Base-by-base conservation (phyloP, 2,113 vertebrate species). In the Choloepus hoffmanni region DNA sequence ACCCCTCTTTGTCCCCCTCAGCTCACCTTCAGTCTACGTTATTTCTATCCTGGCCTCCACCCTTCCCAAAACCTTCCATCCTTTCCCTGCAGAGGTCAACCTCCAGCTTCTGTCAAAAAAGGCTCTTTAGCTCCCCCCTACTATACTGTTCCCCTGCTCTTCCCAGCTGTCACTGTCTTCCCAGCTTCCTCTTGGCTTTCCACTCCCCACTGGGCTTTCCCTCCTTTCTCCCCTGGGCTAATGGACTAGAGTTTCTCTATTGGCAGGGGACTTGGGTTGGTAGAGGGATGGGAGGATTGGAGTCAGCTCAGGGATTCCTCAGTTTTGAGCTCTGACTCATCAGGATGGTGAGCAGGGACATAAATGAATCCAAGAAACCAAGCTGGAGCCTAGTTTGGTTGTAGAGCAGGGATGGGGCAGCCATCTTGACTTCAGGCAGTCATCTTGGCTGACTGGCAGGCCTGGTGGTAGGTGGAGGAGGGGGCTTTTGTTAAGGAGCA, bases 401-500 rank as follows among this genome's bases (percentile, higher is more conserved):
- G 82, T 9, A 40, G 58, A 72, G 28, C 70, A 5, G 45, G 85
- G 33, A 30, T 0, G 15, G 40, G 60, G 36, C 65, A 14, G 68
- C 67, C 72, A 33, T 63, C 11, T 60, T n/a, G 72, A 28, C 48
- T 53, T 14, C 48, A 48, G 19, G 60, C 30, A 40, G 50, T 28
- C 28, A 26, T 43, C 55, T 0, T 2, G 85, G 89, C 90, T 85
- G 92, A 98, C 58, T 15, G 30, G 9, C 24, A 60, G 82, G 33
- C 74, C 96, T 97, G 89, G 85, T 94, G 48, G 11, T 90, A 99
- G 99, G 99, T 99, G 79, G 98, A 99, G 92, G 99, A 99, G 96
- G 99, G 99, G 0, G 98, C 99, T 81, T 99, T 99, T 94, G 98
- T 98, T 90, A 99, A 99, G 96, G 99, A 99, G 97, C 98, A 99